Conservation (phyloP, 30 jellyfish, hydroid and myxozoan species). For the Catostylus mosaicus region DNA sequence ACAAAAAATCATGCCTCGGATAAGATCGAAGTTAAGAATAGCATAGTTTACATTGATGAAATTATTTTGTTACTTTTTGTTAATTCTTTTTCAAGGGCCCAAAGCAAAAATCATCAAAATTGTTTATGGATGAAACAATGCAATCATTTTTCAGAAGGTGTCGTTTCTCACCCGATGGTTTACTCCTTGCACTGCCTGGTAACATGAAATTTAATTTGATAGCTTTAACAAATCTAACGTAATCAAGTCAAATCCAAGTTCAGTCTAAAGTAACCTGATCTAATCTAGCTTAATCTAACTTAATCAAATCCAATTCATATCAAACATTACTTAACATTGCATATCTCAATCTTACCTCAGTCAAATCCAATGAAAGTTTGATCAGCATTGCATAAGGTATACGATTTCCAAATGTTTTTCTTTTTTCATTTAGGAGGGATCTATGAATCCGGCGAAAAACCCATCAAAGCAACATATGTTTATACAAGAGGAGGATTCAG, state of each 20-base stretch:
- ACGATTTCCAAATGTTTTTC: too few species aligned
- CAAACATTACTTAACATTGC: too few species aligned
- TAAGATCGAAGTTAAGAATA: background rate
- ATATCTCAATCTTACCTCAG: too few species aligned
- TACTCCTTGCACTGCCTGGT: conserved; percentile 91
- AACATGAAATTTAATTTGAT: too few species aligned
- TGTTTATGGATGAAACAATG: conserved; percentile 96
- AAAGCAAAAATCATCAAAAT: conserved; percentile 61
- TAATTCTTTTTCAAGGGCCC: conserved; percentile 36
- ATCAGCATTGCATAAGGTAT: too few species aligned
- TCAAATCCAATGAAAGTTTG: too few species aligned
- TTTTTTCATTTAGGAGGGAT: conserved; percentile 92
- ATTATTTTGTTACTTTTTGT: background rate
- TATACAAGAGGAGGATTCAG: conserved; percentile 82
- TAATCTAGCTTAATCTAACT: too few species aligned
- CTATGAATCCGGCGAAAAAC: conserved; percentile 76
- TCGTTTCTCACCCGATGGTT: conserved; percentile 92
- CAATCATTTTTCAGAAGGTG: conserved; percentile 95
- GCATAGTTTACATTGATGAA: background rate
- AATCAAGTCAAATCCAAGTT: too few species aligned
- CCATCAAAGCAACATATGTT: conserved; percentile 84
- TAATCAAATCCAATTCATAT: too few species aligned
- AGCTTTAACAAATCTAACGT: too few species aligned
- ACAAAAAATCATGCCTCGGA: too few species aligned
- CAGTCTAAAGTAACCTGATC: too few species aligned